These are phyloP conservation scores for Grammomys surdaster DNA, from an alignment of 2,113 vertebrate species.

Conservation along the genomic window DNA sequence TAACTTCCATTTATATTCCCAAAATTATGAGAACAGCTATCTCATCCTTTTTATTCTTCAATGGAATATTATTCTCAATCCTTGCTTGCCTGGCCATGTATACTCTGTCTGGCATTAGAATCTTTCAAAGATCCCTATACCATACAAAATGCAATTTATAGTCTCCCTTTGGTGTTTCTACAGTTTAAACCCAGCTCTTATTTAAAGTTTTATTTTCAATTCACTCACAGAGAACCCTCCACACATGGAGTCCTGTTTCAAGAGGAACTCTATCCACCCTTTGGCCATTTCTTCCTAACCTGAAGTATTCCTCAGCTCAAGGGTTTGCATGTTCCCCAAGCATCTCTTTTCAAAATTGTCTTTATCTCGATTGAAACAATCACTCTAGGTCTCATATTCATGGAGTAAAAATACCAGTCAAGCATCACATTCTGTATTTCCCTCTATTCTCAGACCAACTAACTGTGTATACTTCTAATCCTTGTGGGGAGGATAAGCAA, in stretches of 20 bases:
- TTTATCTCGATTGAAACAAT: not conserved
- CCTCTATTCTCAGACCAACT: not conserved
- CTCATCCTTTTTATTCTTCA: not conserved
- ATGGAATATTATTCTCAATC: not conserved
- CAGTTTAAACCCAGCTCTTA: not conserved
- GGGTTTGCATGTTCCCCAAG: not conserved
- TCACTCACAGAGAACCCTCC: not conserved
- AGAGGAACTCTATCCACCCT: not conserved
- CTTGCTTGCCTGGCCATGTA: not conserved
- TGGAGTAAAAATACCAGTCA: too few relatives aligned
- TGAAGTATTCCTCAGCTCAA: not conserved
- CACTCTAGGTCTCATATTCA: not conserved
- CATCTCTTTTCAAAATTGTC: not conserved
- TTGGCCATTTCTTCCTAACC: not conserved
- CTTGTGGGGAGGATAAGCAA: not conserved
- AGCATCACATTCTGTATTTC: not conserved
- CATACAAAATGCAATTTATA: not conserved
- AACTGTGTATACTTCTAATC: not conserved
- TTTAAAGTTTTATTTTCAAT: not conserved
- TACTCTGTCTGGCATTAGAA: not conserved
- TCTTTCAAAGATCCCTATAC: not conserved
- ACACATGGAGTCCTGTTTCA: too few relatives aligned
- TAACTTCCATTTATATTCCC: not conserved
- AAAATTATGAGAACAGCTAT: not conserved
- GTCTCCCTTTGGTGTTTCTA: not conserved